Conservation (phyloP, 1,140 invertebrate genomes). For the Papilio xuthus region DNA sequence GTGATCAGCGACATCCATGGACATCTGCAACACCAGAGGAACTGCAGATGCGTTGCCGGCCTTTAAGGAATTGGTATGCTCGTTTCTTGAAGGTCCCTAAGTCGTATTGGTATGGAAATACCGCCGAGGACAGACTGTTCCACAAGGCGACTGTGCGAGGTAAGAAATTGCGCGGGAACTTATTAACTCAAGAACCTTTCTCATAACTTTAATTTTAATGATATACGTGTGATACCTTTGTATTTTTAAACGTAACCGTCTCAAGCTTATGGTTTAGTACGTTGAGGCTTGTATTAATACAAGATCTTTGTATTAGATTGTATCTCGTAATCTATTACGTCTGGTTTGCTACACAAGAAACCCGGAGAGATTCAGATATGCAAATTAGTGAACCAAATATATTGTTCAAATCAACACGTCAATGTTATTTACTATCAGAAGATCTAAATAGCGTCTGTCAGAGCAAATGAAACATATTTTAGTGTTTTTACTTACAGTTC, state of each 20-base stretch:
- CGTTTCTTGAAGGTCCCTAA: too few relatives aligned
- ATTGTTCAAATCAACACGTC: conserved; percentile 37
- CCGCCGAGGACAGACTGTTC: too few relatives aligned
- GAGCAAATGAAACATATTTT: conserved; percentile 32
- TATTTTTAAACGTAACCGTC: not conserved
- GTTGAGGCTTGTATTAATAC: conserved; percentile 51
- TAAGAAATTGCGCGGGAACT: too few relatives aligned
- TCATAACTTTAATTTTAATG: too few relatives aligned
- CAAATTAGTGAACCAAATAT: conserved; percentile 28
- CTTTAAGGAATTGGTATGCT: too few relatives aligned
- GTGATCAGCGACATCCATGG: too few relatives aligned
- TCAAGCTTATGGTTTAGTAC: conserved; percentile 38
- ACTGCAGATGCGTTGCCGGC: too few relatives aligned
- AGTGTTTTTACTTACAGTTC: conserved; percentile 30
- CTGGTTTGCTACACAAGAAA: conserved; percentile 45
- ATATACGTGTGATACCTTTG: not conserved
- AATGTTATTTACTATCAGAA: conserved; percentile 31
- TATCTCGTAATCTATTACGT: conserved; percentile 45
- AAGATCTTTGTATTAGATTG: conserved; percentile 52
- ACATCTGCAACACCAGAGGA: too few relatives aligned
- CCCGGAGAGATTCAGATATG: conserved; percentile 44
- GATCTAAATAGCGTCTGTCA: conserved; percentile 29
- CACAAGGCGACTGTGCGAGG: too few relatives aligned
- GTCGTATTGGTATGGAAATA: too few relatives aligned
- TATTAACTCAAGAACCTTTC: too few relatives aligned